Conservation (phyloP, 1,140 invertebrate species). For the Saxidomus purpurata region DNA sequence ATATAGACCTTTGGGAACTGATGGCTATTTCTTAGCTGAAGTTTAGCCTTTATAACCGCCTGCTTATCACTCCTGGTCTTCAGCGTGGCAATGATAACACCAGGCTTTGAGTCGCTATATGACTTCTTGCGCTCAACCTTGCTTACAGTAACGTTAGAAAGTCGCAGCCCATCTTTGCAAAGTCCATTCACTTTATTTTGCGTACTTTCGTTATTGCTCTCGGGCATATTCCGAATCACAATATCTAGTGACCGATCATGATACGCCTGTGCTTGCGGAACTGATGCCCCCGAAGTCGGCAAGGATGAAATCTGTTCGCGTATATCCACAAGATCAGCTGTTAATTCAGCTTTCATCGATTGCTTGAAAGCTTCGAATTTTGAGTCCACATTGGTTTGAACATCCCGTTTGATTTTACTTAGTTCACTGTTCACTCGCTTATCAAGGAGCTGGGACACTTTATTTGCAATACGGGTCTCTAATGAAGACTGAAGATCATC, state of each 20-base stretch:
- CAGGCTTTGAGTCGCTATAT: too few species aligned
- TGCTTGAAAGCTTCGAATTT: conserved; percentile 44
- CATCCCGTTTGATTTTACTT: conserved; percentile 47
- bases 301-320: conserved; percentile 21
- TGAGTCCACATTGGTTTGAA: conserved; percentile 6
- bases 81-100: too few species aligned
- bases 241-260: conserved; percentile 32
- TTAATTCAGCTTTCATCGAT: conserved; percentile 29
- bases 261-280: not conserved
- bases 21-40: not conserved
- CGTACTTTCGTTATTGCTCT: too few species aligned
- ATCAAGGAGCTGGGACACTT: conserved; percentile 38
- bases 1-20: not conserved
- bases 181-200: conserved; percentile 38
- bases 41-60: conserved; percentile 24
- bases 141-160: not conserved
- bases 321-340: conserved; percentile 34
- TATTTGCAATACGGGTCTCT: conserved; percentile 30
- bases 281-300: not conserved
- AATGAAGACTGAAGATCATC: not conserved
- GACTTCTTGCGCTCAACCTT: too few species aligned
- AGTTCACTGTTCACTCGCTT: conserved; percentile 38
- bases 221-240: too few species aligned
- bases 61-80: too few species aligned
- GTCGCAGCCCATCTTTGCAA: conserved; percentile 13